Evolutionary conservation across 2,113 vertebrate genomes (phyloP).

Genomic region (Takifugu flavidus): DNA sequence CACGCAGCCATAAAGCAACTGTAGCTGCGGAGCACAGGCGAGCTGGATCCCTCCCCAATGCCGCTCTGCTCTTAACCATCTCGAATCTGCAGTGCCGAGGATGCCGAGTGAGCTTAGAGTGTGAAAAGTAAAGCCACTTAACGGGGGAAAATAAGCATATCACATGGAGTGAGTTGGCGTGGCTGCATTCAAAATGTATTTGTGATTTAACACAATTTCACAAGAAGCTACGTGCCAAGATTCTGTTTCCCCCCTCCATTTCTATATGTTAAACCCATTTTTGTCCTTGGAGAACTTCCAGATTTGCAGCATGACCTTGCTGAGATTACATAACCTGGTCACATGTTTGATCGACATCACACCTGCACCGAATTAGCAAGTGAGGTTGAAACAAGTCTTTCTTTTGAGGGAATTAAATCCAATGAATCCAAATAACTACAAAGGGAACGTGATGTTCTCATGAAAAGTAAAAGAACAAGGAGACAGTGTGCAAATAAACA

Average conservation of each 20-base stretch:
- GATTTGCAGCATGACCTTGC: neutral
- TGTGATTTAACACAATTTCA: constrained; percentile 33
- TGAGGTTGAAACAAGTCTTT: neutral
- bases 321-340: constrained; percentile 18
- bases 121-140: constrained; percentile 59
- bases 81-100: constrained; percentile 53
- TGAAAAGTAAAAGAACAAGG: no score
- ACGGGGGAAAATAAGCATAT: constrained; percentile 26
- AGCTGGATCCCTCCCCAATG: constrained; percentile 41
- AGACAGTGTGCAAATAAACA: neutral
- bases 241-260: neutral
- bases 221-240: constrained; percentile 11
- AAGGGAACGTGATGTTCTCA: no score
- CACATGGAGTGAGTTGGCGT: constrained; percentile 36
- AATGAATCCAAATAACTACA: no score
- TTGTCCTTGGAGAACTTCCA: neutral
- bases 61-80: constrained; percentile 49
- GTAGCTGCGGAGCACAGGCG: constrained; percentile 40
- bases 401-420: no score
- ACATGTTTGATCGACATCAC: constrained; percentile 20
- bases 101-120: constrained; percentile 42
- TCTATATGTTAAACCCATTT: neutral
- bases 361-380: constrained; percentile 19
- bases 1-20: constrained; percentile 46
- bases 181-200: constrained; percentile 38